These are phyloP conservation scores for Rhodeus uyekii DNA, from an alignment of 2,797 vertebrate species.

Conservation along the genomic window DNA sequence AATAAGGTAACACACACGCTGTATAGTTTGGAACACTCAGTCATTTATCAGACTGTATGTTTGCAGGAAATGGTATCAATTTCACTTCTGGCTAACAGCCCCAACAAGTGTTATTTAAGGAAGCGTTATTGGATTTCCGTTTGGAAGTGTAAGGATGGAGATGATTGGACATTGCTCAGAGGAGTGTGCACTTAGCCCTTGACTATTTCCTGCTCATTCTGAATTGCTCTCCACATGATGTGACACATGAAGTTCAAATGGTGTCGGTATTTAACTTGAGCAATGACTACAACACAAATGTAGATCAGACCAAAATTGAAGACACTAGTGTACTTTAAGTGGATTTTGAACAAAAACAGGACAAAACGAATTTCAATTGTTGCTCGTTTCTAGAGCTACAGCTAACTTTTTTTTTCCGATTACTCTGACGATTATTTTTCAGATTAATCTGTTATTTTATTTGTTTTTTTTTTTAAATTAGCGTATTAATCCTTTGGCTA, in stretches of 20 bases:
- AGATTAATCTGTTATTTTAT: too few species aligned
- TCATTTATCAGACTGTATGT: conserved; percentile 35
- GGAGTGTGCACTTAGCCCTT: background rate
- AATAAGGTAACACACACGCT: conserved; percentile 7
- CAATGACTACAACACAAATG: background rate
- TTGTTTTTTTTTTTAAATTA: too few species aligned
- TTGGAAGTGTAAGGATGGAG: conserved; percentile 16
- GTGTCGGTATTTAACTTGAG: conserved; percentile 1
- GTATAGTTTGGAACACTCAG: background rate
- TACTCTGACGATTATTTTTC: too few species aligned
- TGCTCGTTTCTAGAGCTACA: too few species aligned
- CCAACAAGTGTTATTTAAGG: conserved; percentile 29
- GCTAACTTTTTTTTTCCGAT: too few species aligned
- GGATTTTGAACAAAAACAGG: too few species aligned
- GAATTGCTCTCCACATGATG: conserved; percentile 37
- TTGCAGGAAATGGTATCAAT: conserved; percentile 31
- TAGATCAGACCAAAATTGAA: background rate
- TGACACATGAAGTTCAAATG: background rate
- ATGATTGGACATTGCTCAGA: conserved; percentile 6
- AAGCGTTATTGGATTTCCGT: conserved; percentile 17
- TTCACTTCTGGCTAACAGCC: conserved; percentile 35
- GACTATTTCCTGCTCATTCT: conserved; percentile 35
- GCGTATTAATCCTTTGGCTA: too few species aligned
- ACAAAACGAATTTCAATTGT: too few species aligned
- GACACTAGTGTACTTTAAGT: background rate